A percentile compares a stretch with the other conserved stretches of the same genome.
Evolutionary conservation across 2,113 vertebrate genomes (phyloP).

Genomic region (Dromiciops gliroides): DNA sequence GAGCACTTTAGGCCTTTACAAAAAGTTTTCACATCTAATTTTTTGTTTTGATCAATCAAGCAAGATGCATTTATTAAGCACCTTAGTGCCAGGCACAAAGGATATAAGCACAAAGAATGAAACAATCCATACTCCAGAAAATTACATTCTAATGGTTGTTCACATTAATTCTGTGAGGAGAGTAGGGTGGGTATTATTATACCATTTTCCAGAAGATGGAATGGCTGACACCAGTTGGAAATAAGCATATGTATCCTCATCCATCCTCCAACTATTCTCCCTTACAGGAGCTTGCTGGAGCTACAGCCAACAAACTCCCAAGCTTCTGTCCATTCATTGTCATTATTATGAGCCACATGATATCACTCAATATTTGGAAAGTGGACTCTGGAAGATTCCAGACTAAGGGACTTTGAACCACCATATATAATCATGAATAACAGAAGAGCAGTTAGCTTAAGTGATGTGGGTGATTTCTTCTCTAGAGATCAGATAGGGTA

Average conservation of each 20-base stretch:
- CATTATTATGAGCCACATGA: neutral
- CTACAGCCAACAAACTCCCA: neutral
- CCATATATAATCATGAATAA: neutral
- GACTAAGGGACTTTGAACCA: neutral
- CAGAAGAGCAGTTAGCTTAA: neutral
- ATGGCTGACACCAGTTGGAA: neutral
- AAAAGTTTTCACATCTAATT: constrained; percentile 20
- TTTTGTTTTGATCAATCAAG: neutral
- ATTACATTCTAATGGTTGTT: neutral
- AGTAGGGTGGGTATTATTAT: neutral
- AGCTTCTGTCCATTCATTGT: neutral
- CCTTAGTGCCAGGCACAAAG: neutral
- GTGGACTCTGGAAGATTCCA: neutral
- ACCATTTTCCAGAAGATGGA: neutral
- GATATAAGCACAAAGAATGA: neutral
- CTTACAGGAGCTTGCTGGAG: neutral
- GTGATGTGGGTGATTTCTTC: neutral
- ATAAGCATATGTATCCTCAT: neutral
- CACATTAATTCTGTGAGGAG: neutral
- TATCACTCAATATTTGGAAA: neutral
- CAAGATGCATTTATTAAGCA: neutral
- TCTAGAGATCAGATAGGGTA: constrained; percentile 23
- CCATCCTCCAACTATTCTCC: neutral
- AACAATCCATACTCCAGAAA: neutral
- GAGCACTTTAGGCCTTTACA: constrained; percentile 6